A percentile compares a stretch with the other conserved stretches of the same genome.
Conservation (phyloP, 2,888 invertebrate species). For the Temnothorax ravouxi region DNA sequence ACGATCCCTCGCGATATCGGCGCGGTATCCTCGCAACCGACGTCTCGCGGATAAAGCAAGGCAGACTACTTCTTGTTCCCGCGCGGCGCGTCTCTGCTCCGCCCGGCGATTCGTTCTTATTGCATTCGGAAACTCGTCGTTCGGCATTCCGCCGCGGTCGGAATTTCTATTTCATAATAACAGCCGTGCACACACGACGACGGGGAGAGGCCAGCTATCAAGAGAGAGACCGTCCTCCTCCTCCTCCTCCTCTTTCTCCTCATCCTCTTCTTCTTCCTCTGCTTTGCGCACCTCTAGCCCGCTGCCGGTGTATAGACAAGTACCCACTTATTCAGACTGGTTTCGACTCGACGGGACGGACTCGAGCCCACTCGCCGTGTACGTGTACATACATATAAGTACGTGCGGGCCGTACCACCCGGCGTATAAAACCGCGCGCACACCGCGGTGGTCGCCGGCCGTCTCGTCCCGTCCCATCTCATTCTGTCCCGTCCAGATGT, state of each 20-base stretch:
- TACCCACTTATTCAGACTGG: conserved; percentile 60
- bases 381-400: not conserved
- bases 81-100: conserved; percentile 43
- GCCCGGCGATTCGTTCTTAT: conserved; percentile 71
- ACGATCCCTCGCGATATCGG: conserved; percentile 18
- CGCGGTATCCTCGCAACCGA: not conserved
- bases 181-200: conserved; percentile 52
- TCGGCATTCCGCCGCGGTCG: conserved; percentile 78
- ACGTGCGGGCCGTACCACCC: conserved; percentile 4
- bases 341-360: conserved; percentile 52
- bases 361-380: conserved; percentile 48
- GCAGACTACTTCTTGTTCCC: conserved; percentile 57
- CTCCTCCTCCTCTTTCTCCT: not conserved
- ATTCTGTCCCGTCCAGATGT: conserved; percentile 31
- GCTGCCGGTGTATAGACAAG: conserved; percentile 42
- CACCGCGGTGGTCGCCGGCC: conserved; percentile 39
- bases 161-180: conserved; percentile 81
- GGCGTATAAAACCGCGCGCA: conserved; percentile 33
- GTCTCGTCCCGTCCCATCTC: not conserved
- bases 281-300: conserved; percentile 42
- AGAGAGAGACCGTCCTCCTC: conserved; percentile 7
- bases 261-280: not conserved
- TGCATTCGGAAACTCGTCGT: conserved; percentile 79
- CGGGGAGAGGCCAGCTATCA: conserved; percentile 24
- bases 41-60: conserved; percentile 59